Base-by-base conservation (phyloP, 2,888 invertebrate genomes). In the Tetranychus piercei region DNA sequence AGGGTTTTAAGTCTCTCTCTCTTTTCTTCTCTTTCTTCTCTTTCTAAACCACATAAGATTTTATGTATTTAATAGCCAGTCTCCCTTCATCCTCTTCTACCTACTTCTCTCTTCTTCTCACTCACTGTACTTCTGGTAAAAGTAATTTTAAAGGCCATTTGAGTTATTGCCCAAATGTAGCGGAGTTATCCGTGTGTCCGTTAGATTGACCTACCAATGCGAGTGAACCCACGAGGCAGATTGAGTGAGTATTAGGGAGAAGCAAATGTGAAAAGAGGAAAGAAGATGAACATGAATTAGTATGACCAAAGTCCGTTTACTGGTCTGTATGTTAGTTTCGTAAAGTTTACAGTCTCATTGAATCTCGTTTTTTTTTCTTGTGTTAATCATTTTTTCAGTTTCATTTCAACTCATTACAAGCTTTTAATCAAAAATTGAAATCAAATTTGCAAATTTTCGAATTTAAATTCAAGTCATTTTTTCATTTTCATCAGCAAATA, bases 71-170 rank as follows among this genome's bases (percentile, higher is more conserved):
- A 69, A 20, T 22, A 69, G 34, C 69, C 20, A 20, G 11, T 69
- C 22, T 23, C 23, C 23, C 67, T 67, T 67, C 67, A n/a, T 67
- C 67, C 23, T n/a, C 23, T 18, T 67, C 67, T 67, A 6, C 18
- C 66, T 71, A 23, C 20, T 22, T 69, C 69, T 69, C 69, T 69
- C 67, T 67, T n/a, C n/a, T n/a, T 67, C 67, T 67, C 67, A 22
- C 71, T 71, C n/a, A 2, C n/a, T n/a, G 22, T 11, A 11, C 69
- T 69, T 23, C 34, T 69, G 22, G 34, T n/a, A 69, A 69, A 55
- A 55, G 55, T 55, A 55, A 55, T 55, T 55, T 55, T 55, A 55
- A 55, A 55, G 55, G 55, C 55, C 55, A 55, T 15, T 55, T 15
- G 55, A 55, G 55, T 55, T 55, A 55, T 55, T 55, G 15, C 55